Evolutionary conservation across 2,888 invertebrate genomes (phyloP).

Genomic region (Trissolcus brochymenae): DNA sequence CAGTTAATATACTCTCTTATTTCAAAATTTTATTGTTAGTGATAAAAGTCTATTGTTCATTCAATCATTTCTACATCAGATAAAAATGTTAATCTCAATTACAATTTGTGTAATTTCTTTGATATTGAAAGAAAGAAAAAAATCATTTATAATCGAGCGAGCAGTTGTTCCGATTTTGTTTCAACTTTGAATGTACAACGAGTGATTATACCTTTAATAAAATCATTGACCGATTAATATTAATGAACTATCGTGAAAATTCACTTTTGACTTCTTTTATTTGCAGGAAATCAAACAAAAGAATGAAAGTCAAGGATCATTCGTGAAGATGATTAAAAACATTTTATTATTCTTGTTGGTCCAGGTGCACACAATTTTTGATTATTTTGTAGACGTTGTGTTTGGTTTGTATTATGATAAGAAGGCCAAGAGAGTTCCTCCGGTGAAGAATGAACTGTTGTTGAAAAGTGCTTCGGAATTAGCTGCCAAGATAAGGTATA

Average conservation of each 20-base stretch:
- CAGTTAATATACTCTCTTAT: no score
- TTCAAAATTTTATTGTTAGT: no score
- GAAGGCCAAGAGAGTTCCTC: slow-evolving; percentile 73
- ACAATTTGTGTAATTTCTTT: background rate
- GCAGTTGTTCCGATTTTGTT: no score
- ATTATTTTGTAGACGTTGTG: slow-evolving; percentile 74
- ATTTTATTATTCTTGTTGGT: slow-evolving; percentile 65
- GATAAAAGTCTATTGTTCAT: no score
- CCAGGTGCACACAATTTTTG: slow-evolving; percentile 72
- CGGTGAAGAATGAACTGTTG: slow-evolving; percentile 75
- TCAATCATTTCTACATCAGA: no score
- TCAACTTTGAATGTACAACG: no score
- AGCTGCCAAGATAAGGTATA: slow-evolving; percentile 81
- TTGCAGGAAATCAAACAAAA: slow-evolving; percentile 25
- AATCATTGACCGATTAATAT: no score
- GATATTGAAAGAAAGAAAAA: background rate
- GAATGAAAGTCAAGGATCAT: slow-evolving; percentile 11
- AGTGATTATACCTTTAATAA: no score
- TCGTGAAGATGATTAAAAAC: slow-evolving; percentile 52
- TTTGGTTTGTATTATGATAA: slow-evolving; percentile 76
- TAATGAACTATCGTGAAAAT: no score
- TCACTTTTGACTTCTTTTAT: background rate
- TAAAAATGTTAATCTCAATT: no score
- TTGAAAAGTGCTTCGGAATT: slow-evolving; percentile 82
- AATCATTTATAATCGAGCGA: background rate